Conservation (phyloP, 2,888 invertebrate genomes). For the Clepsis dumicolana region DNA sequence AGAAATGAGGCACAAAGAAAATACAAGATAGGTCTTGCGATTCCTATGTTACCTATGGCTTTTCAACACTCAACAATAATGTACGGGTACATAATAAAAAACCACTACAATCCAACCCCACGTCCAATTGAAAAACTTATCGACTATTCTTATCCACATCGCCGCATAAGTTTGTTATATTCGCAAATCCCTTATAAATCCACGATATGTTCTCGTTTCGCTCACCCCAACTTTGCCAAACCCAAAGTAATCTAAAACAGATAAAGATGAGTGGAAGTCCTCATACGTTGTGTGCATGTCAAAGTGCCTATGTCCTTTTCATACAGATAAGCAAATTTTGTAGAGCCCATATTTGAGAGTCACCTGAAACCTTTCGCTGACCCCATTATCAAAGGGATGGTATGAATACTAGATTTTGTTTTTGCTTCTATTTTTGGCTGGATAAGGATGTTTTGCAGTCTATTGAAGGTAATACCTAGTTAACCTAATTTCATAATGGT, state of each 20-base stretch:
- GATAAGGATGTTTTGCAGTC: neutral
- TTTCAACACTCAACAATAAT: neutral
- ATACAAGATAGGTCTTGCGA: no score
- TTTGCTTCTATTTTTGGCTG: neutral
- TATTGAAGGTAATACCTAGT: neutral
- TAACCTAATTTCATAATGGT: no score
- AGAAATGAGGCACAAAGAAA: no score
- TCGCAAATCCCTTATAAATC: conserved; percentile 69
- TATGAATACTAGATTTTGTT: conserved; percentile 2
- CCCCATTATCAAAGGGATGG: conserved; percentile 10
- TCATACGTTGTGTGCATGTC: conserved; percentile 75
- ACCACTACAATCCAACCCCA: conserved; percentile 53
- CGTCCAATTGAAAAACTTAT: conserved; percentile 74
- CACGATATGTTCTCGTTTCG: conserved; percentile 65
- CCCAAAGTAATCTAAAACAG: conserved; percentile 84
- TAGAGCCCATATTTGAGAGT: conserved; percentile 56
- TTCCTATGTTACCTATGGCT: neutral
- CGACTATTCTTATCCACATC: conserved; percentile 67
- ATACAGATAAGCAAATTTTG: conserved; percentile 73
- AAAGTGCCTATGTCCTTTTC: conserved; percentile 69
- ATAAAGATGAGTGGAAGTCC: conserved; percentile 79
- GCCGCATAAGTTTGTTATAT: conserved; percentile 60
- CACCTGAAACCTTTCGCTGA: neutral
- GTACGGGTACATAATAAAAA: conserved; percentile 8
- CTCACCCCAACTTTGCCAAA: conserved; percentile 66